A percentile compares a stretch with the other conserved stretches of the same genome.
Conservation (phyloP, 1,140 invertebrate genomes). For the Camponotus floridanus region DNA sequence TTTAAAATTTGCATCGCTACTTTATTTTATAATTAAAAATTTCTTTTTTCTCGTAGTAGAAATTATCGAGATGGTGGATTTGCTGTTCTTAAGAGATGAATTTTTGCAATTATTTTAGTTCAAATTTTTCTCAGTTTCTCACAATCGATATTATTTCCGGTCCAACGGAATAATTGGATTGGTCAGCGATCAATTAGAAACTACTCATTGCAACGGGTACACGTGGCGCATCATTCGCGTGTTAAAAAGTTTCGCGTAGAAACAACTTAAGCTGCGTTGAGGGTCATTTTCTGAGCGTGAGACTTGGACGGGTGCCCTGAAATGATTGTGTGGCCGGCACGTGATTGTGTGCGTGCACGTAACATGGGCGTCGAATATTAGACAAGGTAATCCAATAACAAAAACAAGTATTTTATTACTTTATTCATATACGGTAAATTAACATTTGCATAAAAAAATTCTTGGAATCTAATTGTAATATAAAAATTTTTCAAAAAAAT, state of each 20-base stretch:
- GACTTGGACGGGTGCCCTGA: slow-evolving; percentile 8
- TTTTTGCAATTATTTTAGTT: not conserved
- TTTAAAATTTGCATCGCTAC: not conserved
- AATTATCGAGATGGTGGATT: not conserved
- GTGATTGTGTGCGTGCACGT: not conserved
- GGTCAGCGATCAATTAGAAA: slow-evolving; percentile 42
- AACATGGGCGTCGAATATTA: slow-evolving; percentile 19
- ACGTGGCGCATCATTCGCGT: slow-evolving; percentile 38
- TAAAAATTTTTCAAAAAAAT: too few species aligned
- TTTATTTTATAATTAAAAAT: not conserved
- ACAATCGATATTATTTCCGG: slow-evolving; percentile 19
- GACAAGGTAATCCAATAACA: not conserved
- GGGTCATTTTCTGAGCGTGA: slow-evolving; percentile 27
- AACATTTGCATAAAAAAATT: too few species aligned
- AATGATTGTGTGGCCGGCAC: not conserved
- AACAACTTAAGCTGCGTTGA: not conserved
- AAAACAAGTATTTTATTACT: not conserved
- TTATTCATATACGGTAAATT: not conserved
- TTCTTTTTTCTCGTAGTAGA: not conserved
- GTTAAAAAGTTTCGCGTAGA: slow-evolving; percentile 14
- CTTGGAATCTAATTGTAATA: too few species aligned
- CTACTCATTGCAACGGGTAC: slow-evolving; percentile 27
- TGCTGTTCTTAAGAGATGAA: not conserved
- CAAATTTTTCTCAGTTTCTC: not conserved
- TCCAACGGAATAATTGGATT: slow-evolving; percentile 36